Evolutionary conservation across 2,113 vertebrate genomes (phyloP), one percentile per base, ranked within the genome.

Genomic region (Donacobius atricapilla): DNA sequence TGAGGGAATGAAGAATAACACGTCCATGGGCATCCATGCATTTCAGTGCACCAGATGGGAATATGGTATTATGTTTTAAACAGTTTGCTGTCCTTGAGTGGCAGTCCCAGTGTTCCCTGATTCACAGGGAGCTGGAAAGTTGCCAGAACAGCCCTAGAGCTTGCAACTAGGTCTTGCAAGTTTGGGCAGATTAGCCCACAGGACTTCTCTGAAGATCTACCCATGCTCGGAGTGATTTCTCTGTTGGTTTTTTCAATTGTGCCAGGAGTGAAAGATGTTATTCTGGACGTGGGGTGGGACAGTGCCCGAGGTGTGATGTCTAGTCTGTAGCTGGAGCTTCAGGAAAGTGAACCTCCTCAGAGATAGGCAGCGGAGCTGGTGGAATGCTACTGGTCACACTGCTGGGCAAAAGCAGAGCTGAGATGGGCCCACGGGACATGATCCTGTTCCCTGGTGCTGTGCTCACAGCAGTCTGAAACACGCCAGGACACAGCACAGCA

Each of bases 21-120:
- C 2, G 0, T 87, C 75, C 87, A 39, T 5, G 66, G 63, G 75
- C 78, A 90, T 57, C 80, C 94, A 39, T 92, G 95, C 92, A 76
- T 94, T 92, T 94, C 90, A 76, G 70, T 44, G 75, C 82, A 85
- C 66, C 92, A 94, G 95, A 94, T 90, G 85, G 96, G 88, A 94
- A 95, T 93, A 90, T 27, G 51, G 78, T 76, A 79, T 83, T 95
- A 85, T 56, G 57, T 50, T 95, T 94, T 91, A 90, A 94, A 88
- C 37, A 60, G 78, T 85, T 85, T 93, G 45, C 57, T 92, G 94
- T 93, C 95, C 95, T 96, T 97, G 95, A 94, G 70, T 85, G 82
- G 48, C 70, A 94, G 82, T 80, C 70, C 42, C 69, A 85, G 60
- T 48, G 65, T 68, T 97, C 78, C 57, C 90, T 85, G 73, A 93